A percentile compares a stretch with the other conserved stretches of the same genome.
Conservation (phyloP, 2,888 invertebrate species). For the Maniola hyperantus region DNA sequence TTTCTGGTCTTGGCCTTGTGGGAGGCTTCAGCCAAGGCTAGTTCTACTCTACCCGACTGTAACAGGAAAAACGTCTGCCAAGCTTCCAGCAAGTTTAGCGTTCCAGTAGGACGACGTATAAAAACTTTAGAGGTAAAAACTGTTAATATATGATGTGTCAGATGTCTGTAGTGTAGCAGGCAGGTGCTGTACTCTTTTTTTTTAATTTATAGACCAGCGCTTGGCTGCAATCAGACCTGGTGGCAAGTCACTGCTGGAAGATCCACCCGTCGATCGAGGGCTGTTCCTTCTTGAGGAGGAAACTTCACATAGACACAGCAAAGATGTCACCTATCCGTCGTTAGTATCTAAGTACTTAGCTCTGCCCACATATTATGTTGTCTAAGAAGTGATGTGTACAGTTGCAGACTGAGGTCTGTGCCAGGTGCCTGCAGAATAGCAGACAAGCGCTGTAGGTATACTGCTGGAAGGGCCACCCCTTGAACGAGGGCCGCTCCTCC, state of each 20-base stretch:
- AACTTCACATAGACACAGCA: slow-evolving; percentile 77
- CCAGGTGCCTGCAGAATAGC: slow-evolving; percentile 81
- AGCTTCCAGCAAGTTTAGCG: too few species aligned
- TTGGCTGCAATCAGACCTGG: too few species aligned
- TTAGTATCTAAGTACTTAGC: slow-evolving; percentile 53
- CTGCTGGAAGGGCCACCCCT: slow-evolving; percentile 70
- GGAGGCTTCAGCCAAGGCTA: too few species aligned
- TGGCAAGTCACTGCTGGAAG: too few species aligned
- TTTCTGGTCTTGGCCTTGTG: too few species aligned
- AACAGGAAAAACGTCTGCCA: too few species aligned
- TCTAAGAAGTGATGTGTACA: slow-evolving; percentile 86
- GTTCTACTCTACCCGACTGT: too few species aligned
- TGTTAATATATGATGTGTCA: slow-evolving; percentile 30
- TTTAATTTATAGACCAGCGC: too few species aligned
- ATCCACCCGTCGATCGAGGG: slow-evolving; percentile 63
- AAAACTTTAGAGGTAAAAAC: background rate
- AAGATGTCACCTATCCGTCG: slow-evolving; percentile 74
- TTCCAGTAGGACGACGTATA: too few species aligned
- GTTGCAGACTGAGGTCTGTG: slow-evolving; percentile 80
- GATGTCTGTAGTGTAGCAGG: slow-evolving; percentile 62
- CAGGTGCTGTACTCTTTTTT: slow-evolving; percentile 84
- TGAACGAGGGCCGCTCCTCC: slow-evolving; percentile 73
- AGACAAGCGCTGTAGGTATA: slow-evolving; percentile 85
- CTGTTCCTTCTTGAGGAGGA: slow-evolving; percentile 81
- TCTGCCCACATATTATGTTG: slow-evolving; percentile 70